phyloP scores from a whole-genome alignment of 2,797 vertebrate species.

The Sarcophilus harrisii region DNA sequence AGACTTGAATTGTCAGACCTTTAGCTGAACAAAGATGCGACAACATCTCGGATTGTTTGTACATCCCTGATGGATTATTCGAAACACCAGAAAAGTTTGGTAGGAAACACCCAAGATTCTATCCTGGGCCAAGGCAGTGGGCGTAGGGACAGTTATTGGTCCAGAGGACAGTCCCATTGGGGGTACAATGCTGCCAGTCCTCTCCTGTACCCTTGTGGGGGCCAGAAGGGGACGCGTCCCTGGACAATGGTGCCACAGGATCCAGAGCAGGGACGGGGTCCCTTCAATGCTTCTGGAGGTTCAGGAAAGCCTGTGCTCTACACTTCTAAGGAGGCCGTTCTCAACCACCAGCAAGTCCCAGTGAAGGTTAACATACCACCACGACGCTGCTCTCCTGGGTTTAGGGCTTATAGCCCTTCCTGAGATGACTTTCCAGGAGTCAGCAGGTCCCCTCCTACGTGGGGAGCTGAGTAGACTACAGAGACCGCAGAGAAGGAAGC shows the following conservation, averaged over 20 bases:
- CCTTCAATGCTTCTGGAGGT: neutral
- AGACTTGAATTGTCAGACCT: neutral
- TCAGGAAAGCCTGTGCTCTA: neutral
- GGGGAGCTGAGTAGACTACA: neutral
- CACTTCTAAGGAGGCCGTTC: neutral
- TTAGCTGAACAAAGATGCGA: conserved; percentile 5
- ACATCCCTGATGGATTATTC: neutral
- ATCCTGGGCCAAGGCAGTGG: neutral
- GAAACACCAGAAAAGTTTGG: neutral
- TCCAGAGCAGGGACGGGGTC: neutral
- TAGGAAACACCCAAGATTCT: neutral
- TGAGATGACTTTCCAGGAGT: neutral
- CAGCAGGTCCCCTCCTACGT: neutral
- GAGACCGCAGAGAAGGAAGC: neutral
- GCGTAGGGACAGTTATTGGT: neutral
- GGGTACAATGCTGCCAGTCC: neutral
- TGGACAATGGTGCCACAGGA: neutral
- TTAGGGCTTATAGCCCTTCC: conserved; percentile 15
- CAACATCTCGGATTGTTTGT: neutral
- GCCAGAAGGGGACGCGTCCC: neutral
- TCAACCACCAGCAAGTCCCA: neutral
- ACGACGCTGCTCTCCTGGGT: neutral
- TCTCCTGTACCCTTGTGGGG: neutral
- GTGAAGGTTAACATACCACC: neutral
- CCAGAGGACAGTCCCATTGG: neutral